Percentiles rank a stretch among this genome's conserved stretches.
Conservation (phyloP, 2,113 vertebrate genomes). For the Burhinus oedicnemus region DNA sequence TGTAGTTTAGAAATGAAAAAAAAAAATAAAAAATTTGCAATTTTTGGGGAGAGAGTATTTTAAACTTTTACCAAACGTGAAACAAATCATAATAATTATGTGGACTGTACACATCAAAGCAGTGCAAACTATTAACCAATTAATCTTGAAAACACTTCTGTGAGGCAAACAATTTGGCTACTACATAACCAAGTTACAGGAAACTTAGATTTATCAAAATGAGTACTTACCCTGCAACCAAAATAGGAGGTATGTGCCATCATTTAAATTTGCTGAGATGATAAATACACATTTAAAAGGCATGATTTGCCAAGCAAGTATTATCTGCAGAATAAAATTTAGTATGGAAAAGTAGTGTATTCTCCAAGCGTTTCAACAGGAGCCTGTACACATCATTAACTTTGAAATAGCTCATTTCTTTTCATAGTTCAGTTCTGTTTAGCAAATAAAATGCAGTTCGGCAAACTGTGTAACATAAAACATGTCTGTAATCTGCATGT, state of each 20-base stretch:
- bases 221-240: neutral
- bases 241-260: neutral
- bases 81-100: neutral
- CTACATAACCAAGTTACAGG: neutral
- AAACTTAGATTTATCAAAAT: conserved; percentile 12
- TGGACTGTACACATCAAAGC: neutral
- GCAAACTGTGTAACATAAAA: neutral
- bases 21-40: neutral
- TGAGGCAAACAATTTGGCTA: neutral
- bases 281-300: neutral
- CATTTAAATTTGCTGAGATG: neutral
- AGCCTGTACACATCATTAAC: neutral
- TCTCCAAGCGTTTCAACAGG: neutral
- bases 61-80: neutral
- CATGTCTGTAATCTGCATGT: neutral
- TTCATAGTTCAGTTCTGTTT: neutral
- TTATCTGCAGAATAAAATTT: neutral
- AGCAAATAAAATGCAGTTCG: neutral
- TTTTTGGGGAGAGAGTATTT: neutral
- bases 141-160: neutral
- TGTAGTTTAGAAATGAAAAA: neutral
- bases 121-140: neutral
- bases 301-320: neutral
- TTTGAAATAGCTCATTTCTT: neutral
- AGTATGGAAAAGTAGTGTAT: neutral